A percentile compares a stretch with the other conserved stretches of the same genome.
Conservation (phyloP, 1,140 invertebrate genomes). For the Hycleus cichorii region DNA sequence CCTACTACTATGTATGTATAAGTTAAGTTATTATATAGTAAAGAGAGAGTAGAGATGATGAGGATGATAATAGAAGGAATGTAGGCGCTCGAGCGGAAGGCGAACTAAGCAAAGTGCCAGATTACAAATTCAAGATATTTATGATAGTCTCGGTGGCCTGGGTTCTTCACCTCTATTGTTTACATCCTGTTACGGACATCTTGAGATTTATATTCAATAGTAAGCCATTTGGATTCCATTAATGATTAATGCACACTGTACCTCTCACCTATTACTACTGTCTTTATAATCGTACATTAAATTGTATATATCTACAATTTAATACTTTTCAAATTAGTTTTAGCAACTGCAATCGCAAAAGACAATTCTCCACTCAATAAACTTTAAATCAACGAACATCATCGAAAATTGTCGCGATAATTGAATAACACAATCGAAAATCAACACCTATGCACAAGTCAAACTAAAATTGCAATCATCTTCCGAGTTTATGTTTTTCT, state of each 20-base stretch:
- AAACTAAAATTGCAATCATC: no score
- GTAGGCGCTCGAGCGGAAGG: conserved; percentile 31
- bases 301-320: no score
- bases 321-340: no score
- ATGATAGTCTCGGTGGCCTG: conserved; percentile 31
- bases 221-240: conserved; percentile 28
- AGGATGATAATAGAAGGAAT: conserved; percentile 31
- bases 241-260: conserved; percentile 27
- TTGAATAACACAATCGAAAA: no score
- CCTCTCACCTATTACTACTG: conserved; percentile 18
- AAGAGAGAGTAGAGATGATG: conserved; percentile 8
- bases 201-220: conserved; percentile 33
- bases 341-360: no score
- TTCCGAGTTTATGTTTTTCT: no score
- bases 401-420: no score
- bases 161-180: conserved; percentile 36
- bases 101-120: conserved; percentile 34
- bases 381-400: no score
- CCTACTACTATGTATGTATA: conserved; percentile 27
- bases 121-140: conserved; percentile 37
- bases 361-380: no score
- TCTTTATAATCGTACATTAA: neutral
- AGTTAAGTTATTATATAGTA: conserved; percentile 22
- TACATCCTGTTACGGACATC: conserved; percentile 37
- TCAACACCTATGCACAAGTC: no score